These are phyloP conservation scores for Thripadectes ignobilis DNA, from an alignment of 2,797 vertebrate species.

Conservation along the genomic window DNA sequence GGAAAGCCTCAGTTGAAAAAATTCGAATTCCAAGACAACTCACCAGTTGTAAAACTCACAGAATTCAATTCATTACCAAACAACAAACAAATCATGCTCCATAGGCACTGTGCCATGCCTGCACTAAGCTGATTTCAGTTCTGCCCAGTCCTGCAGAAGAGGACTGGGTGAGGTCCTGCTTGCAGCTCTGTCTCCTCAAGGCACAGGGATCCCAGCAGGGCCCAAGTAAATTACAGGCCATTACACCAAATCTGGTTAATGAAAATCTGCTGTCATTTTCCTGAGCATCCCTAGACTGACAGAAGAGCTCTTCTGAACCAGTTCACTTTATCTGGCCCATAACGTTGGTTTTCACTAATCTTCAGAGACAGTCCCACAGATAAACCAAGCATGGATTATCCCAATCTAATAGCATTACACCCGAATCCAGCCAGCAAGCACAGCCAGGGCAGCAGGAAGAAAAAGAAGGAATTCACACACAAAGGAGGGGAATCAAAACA, in stretches of 20 bases:
- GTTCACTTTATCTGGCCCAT: slow-evolving; percentile 27
- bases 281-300: slow-evolving; percentile 19
- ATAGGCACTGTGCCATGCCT: not conserved
- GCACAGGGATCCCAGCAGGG: not conserved
- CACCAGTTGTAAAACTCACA: not conserved
- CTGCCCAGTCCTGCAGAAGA: not conserved
- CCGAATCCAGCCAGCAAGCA: slow-evolving; percentile 15
- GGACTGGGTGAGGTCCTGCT: not conserved
- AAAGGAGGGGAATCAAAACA: slow-evolving; percentile 60
- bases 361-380: slow-evolving; percentile 66
- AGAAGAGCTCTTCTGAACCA: slow-evolving; percentile 27
- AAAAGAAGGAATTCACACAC: slow-evolving; percentile 47
- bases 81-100: not conserved
- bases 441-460: slow-evolving; percentile 21
- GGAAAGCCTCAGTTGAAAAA: not conserved
- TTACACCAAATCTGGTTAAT: slow-evolving; percentile 37
- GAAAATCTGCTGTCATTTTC: slow-evolving; percentile 46
- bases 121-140: not conserved
- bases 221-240: not conserved
- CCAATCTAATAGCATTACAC: slow-evolving; percentile 66
- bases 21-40: not conserved
- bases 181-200: not conserved
- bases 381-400: slow-evolving; percentile 67
- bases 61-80: not conserved
- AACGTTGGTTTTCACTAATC: slow-evolving; percentile 55